These are phyloP conservation scores for Strix uralensis DNA, from an alignment of 2,113 vertebrate genomes.

Conservation along the genomic window DNA sequence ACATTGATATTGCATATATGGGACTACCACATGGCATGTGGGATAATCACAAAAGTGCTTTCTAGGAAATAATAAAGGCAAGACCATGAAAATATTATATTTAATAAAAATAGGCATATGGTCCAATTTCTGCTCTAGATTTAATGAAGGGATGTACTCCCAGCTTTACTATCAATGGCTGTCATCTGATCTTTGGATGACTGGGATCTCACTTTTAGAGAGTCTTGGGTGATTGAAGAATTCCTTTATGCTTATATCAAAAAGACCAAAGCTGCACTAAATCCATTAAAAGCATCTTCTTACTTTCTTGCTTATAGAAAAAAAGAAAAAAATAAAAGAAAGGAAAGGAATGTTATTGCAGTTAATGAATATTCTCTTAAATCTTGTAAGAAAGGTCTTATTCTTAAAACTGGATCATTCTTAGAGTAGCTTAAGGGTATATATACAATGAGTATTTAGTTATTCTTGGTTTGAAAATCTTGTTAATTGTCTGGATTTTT, in stretches of 20 bases:
- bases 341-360: too few relatives aligned
- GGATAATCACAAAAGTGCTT: not conserved
- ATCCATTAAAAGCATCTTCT: not conserved
- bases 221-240: fast-evolving
- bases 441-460: not conserved
- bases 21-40: not conserved
- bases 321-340: not conserved
- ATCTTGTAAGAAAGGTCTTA: not conserved
- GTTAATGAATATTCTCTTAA: not conserved
- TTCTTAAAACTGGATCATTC: not conserved
- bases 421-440: not conserved
- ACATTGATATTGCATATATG: too few relatives aligned
- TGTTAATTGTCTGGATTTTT: not conserved
- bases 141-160: not conserved
- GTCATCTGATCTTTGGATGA: not conserved
- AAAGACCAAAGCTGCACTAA: not conserved
- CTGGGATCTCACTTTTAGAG: not conserved
- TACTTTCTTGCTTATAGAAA: not conserved
- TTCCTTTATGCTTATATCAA: not conserved
- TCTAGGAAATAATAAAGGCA: not conserved
- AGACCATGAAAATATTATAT: not conserved
- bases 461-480: not conserved
- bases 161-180: not conserved
- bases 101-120: not conserved
- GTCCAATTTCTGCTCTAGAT: not conserved